These are phyloP conservation scores for Pachymerium ferrugineum DNA, from an alignment of 2,888 invertebrate genomes.

Conservation along the genomic window DNA sequence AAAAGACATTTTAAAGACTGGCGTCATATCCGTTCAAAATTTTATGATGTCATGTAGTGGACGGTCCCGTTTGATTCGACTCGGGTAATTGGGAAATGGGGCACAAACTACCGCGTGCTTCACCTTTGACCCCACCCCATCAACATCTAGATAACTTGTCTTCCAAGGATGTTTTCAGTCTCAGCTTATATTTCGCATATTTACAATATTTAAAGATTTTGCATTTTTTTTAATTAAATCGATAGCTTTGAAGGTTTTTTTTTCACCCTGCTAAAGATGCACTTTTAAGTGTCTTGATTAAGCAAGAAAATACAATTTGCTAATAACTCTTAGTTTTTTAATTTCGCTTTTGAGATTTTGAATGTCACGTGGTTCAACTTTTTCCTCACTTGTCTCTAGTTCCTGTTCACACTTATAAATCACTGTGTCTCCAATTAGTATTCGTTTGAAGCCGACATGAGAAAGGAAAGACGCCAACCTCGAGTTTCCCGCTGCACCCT, in stretches of 20 bases:
- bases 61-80: conserved; percentile 12
- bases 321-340: neutral
- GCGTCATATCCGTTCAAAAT: neutral
- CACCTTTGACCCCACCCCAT: neutral
- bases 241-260: too few relatives aligned
- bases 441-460: conserved; percentile 21
- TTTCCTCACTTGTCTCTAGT: neutral
- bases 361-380: neutral
- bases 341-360: neutral
- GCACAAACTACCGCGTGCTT: conserved; percentile 14
- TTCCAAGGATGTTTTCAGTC: neutral
- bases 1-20: neutral
- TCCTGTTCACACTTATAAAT: conserved; percentile 21
- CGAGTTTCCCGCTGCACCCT: conserved; percentile 18
- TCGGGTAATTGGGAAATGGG: neutral
- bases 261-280: too few relatives aligned
- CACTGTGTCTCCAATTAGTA: conserved; percentile 18
- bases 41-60: neutral
- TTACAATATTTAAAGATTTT: neutral
- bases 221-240: too few relatives aligned
- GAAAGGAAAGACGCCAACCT: conserved; percentile 15
- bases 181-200: neutral
- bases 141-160: neutral
- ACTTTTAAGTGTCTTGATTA: too few relatives aligned
- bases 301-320: too few relatives aligned